Conservation (phyloP, 2,888 invertebrate species). For the Tetheella fluctuosa region DNA sequence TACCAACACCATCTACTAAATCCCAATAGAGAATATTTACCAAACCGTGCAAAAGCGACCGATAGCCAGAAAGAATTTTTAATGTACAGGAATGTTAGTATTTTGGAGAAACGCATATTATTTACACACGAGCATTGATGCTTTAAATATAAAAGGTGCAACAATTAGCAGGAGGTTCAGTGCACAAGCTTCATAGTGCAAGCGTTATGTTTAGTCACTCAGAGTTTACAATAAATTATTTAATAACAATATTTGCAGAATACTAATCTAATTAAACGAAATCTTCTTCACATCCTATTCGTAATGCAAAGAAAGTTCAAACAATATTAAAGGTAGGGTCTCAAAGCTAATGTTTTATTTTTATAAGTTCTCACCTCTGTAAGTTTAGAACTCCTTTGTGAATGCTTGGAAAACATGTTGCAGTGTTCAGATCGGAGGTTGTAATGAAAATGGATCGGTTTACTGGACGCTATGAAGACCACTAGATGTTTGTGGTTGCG, state of each 20-base stretch:
- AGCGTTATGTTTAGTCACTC: conserved; percentile 62
- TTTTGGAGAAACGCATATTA: conserved; percentile 76
- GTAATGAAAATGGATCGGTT: conserved; percentile 67
- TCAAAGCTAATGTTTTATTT: conserved; percentile 26
- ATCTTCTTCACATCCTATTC: conserved; percentile 19
- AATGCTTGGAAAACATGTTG: conserved; percentile 80
- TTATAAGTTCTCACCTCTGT: conserved; percentile 70
- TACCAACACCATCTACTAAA: conserved; percentile 80
- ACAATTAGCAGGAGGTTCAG: conserved; percentile 53
- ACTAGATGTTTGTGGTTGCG: conserved; percentile 44
- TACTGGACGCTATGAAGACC: conserved; percentile 47
- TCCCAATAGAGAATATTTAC: conserved; percentile 55
- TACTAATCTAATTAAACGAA: conserved; percentile 7
- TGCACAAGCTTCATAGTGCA: conserved; percentile 72
- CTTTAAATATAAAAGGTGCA: conserved; percentile 53
- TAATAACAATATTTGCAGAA: conserved; percentile 25
- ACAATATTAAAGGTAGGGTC: conserved; percentile 22
- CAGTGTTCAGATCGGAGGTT: conserved; percentile 60
- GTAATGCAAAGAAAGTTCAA: conserved; percentile 20
- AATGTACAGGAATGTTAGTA: conserved; percentile 77
- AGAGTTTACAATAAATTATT: conserved; percentile 34
- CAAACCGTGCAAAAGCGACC: conserved; percentile 64
- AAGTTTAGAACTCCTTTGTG: conserved; percentile 68
- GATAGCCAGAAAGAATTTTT: conserved; percentile 41
- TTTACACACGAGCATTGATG: conserved; percentile 46